Percentiles rank a stretch among this genome's conserved stretches.
Evolutionary conservation across 2,888 invertebrate species (phyloP).

Genomic region (Drosophila mettleri): DNA sequence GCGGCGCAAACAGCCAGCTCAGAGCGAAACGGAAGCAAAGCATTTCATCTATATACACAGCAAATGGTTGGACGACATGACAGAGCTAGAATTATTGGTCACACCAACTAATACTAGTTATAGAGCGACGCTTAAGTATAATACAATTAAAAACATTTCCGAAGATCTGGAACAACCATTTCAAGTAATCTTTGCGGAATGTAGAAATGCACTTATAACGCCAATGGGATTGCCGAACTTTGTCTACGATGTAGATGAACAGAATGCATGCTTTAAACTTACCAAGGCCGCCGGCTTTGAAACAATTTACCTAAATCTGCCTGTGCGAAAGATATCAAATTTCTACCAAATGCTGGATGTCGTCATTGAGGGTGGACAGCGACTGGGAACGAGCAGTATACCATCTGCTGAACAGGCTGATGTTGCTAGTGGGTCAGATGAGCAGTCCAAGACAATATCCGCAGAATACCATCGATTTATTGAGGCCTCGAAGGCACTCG

Average conservation of each 20-base stretch:
- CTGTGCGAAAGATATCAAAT: constrained; percentile 45
- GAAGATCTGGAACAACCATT: constrained; percentile 71
- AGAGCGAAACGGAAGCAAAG: constrained; percentile 57
- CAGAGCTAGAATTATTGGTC: constrained; percentile 54
- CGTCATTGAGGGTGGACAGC: constrained; percentile 57
- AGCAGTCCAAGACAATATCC: constrained; percentile 35
- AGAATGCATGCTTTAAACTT: constrained; percentile 57
- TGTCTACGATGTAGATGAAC: constrained; percentile 66
- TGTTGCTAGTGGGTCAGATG: not conserved
- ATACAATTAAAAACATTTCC: constrained; percentile 66
- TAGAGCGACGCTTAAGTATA: constrained; percentile 51
- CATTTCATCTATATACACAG: constrained; percentile 59
- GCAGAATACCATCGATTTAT: constrained; percentile 65
- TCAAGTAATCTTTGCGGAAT: constrained; percentile 67
- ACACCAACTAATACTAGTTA: constrained; percentile 50
- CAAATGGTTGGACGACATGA: constrained; percentile 58
- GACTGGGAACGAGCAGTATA: not conserved
- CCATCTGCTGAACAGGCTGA: not conserved
- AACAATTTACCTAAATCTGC: constrained; percentile 66
- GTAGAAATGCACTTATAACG: constrained; percentile 65
- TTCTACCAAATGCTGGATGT: constrained; percentile 53
- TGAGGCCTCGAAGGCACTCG: constrained; percentile 50
- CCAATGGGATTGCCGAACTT: constrained; percentile 65
- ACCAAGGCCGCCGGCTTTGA: constrained; percentile 69
- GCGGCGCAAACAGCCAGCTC: constrained; percentile 44